Evolutionary conservation across 2,797 vertebrate genomes (phyloP).

Genomic region (Euthynnus affinis): DNA sequence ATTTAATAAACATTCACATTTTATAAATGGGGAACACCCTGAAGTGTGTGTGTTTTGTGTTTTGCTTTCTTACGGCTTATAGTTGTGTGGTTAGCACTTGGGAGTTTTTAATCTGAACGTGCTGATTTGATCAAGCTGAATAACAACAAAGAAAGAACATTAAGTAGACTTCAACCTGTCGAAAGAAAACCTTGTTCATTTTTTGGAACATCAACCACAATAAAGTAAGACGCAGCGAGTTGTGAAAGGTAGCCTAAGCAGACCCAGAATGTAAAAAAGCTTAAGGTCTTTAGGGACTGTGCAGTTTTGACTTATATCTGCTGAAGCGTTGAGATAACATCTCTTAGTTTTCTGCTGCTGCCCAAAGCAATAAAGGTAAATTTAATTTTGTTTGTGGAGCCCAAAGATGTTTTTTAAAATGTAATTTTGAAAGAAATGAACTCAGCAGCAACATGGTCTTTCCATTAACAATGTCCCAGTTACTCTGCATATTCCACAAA

Average conservation of each 20-base stretch:
- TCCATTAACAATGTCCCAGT: neutral
- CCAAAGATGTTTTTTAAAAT: neutral
- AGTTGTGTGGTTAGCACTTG: neutral
- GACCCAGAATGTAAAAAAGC: neutral
- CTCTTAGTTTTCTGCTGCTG: conserved; percentile 7
- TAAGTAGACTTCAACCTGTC: conserved; percentile 2
- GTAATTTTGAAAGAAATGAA: neutral
- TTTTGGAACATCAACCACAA: conserved; percentile 18
- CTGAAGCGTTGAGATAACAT: neutral
- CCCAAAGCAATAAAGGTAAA: neutral
- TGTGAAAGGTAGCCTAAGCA: conserved; percentile 2
- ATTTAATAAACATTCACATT: conserved; percentile 90
- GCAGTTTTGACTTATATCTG: conserved; percentile 14
- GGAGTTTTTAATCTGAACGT: conserved; percentile 22
- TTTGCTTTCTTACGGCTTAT: neutral
- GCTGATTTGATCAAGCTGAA: conserved; percentile 3
- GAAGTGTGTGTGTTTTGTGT: conserved; percentile 36
- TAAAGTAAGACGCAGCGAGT: neutral
- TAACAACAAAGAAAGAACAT: conserved; percentile 5
- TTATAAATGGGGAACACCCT: conserved; percentile 79
- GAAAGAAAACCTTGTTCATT: conserved; percentile 19
- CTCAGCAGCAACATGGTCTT: neutral
- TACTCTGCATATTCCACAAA: neutral
- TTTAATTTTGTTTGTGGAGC: conserved; percentile 7
- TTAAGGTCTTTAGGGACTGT: neutral